Base-by-base conservation (phyloP, 2,113 vertebrate species). In the Abramis brama region DNA sequence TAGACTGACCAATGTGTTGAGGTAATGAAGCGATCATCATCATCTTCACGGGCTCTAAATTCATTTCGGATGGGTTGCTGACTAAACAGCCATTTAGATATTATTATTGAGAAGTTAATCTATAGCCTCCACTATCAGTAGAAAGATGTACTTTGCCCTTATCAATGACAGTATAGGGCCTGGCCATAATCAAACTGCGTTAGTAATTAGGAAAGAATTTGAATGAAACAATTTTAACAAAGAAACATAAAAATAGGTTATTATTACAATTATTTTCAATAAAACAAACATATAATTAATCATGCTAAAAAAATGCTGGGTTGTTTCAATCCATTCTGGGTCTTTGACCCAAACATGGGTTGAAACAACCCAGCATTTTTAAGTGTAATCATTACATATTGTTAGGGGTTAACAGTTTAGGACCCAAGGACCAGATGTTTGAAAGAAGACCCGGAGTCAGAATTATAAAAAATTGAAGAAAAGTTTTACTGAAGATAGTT, bases 1-100 rank as follows among this genome's bases (percentile, higher is more conserved):
- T 94, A 91, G 92, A 94, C 93, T 94, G 93, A 94, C 93, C 94
- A 92, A 92, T 91, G 90, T 93, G 91, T 90, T 87, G 90, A 93
- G 92, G 91, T 91, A 94, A 95, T 94, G 93, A 94, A 91, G 92
- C 90, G 23, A 74, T 74, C 86, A 89, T 90, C 87, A 90, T 92
- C 89, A 55, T 83, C 87, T 70, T 89, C 80, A 36, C 91, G 85
- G 57, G 93, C 94, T 92, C 90, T 89, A 91, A 89, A 90, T 92
- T 93, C 88, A 91, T 92, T 89, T 93, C 80, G 88, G 89, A 91
- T 91, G 91, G 89, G 93, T 90, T 90, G 90, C 92, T 93, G 82
- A 92, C 93, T 91, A 91, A 90, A 92, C 92, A 92, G 92, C 91
- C 90, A 88, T 91, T 86, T 89, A 88, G 87, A 91, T 90, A 93